phyloP scores from a whole-genome alignment of 2,113 vertebrate species.

The Oreotrochilus melanogaster region DNA sequence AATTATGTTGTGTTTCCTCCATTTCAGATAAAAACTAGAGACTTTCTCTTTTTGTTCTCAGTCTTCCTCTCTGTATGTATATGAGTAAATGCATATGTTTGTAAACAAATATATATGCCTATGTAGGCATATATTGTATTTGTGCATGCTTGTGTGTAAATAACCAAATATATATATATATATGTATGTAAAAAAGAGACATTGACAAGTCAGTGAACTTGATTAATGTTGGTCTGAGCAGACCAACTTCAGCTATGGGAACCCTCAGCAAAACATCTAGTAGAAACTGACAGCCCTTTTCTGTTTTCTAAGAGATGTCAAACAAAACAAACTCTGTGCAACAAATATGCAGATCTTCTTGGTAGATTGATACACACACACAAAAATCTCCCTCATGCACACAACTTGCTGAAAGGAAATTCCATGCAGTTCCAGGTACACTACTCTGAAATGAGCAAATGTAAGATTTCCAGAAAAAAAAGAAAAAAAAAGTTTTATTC shows the following conservation, averaged over 20 bases:
- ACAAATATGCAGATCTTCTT: not conserved
- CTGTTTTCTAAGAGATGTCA: not conserved
- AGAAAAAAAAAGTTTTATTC: not conserved
- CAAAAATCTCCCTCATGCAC: not conserved
- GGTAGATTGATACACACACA: fast-evolving
- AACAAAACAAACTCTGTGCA: not conserved
- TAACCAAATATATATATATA: not conserved
- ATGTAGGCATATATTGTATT: no score
- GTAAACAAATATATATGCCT: not conserved
- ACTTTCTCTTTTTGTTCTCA: not conserved
- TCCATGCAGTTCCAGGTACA: not conserved
- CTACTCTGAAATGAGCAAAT: not conserved
- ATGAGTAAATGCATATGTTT: not conserved
- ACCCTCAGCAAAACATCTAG: not conserved
- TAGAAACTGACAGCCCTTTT: not conserved
- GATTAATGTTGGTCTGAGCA: not conserved
- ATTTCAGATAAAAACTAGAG: not conserved
- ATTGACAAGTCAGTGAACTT: not conserved
- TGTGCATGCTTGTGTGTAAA: not conserved
- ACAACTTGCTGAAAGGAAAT: not conserved
- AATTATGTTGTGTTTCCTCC: not conserved
- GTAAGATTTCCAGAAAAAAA: not conserved
- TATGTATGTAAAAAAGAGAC: not conserved
- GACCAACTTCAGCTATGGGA: not conserved
- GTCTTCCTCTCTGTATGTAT: not conserved